phyloP scores from a whole-genome alignment of 1,140 invertebrate genomes.

The Danaus plexippus region DNA sequence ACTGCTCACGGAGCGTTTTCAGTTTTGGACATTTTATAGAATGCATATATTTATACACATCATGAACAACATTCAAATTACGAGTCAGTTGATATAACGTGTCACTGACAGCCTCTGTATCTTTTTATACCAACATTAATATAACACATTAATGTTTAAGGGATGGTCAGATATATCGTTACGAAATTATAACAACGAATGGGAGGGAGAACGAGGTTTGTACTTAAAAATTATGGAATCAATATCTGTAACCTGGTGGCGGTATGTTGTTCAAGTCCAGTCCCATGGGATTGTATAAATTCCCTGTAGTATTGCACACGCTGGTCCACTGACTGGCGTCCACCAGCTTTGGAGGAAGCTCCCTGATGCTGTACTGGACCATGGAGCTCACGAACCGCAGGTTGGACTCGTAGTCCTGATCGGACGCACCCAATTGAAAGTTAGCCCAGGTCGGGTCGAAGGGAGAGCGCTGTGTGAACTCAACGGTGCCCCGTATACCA shows the following conservation, averaged over 20 bases:
- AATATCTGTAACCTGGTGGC: constrained; percentile 73
- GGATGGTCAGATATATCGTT: no score
- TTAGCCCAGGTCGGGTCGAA: constrained; percentile 88
- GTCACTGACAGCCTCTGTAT: no score
- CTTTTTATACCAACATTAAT: no score
- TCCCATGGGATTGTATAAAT: constrained; percentile 80
- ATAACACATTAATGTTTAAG: no score
- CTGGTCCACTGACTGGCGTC: constrained; percentile 62
- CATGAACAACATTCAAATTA: no score
- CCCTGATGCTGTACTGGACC: constrained; percentile 77
- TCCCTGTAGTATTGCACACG: constrained; percentile 77
- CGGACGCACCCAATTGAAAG: constrained; percentile 78
- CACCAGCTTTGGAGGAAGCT: constrained; percentile 76
- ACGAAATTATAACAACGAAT: no score
- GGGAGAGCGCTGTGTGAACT: constrained; percentile 84
- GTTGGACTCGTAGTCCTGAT: constrained; percentile 75
- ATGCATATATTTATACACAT: no score
- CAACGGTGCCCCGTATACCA: constrained; percentile 86
- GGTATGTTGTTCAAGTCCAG: constrained; percentile 72
- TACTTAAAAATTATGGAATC: no score
- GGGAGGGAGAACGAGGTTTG: no score
- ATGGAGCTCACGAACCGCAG: constrained; percentile 75
- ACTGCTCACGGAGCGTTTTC: no score
- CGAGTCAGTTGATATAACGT: no score
- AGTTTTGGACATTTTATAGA: no score